These are phyloP conservation scores for Barbus barbus DNA, from an alignment of 2,113 vertebrate species.

Conservation along the genomic window DNA sequence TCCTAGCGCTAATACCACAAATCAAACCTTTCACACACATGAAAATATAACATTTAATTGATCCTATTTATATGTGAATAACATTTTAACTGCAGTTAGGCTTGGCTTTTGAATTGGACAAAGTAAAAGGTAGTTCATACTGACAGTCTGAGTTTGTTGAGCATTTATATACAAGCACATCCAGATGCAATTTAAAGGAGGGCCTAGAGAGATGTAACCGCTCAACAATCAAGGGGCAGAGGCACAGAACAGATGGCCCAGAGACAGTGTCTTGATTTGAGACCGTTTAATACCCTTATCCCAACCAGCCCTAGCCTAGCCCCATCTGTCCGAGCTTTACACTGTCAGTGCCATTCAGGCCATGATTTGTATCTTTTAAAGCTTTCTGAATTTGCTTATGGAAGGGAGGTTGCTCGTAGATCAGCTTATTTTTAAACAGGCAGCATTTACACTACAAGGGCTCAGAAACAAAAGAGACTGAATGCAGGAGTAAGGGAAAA, in stretches of 20 bases:
- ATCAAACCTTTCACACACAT: neutral
- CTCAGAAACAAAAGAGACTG: neutral
- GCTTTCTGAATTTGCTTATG: neutral
- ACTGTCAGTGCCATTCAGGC: neutral
- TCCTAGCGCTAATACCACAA: neutral
- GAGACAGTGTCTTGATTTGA: constrained; percentile 73
- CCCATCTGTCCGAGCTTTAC: constrained; percentile 78
- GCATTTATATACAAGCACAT: neutral
- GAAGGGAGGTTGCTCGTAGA: neutral
- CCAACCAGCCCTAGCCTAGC: constrained; percentile 62
- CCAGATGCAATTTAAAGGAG: neutral
- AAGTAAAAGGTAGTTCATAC: neutral
- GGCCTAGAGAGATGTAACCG: constrained; percentile 23
- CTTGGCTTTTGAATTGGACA: neutral
- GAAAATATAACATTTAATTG: neutral
- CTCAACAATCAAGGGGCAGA: constrained; percentile 4
- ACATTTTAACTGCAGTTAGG: neutral
- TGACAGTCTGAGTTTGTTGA: neutral
- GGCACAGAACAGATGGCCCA: constrained; percentile 74
- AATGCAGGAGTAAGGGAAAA: neutral
- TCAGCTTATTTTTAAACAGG: neutral
- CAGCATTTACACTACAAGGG: neutral
- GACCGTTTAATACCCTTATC: constrained; percentile 68
- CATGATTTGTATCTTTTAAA: neutral
- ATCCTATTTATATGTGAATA: no score